Percentiles rank a stretch among this genome's conserved stretches.
These are phyloP conservation scores for Aleiodes testaceus DNA, from an alignment of 2,888 invertebrate species.

Conservation along the genomic window DNA sequence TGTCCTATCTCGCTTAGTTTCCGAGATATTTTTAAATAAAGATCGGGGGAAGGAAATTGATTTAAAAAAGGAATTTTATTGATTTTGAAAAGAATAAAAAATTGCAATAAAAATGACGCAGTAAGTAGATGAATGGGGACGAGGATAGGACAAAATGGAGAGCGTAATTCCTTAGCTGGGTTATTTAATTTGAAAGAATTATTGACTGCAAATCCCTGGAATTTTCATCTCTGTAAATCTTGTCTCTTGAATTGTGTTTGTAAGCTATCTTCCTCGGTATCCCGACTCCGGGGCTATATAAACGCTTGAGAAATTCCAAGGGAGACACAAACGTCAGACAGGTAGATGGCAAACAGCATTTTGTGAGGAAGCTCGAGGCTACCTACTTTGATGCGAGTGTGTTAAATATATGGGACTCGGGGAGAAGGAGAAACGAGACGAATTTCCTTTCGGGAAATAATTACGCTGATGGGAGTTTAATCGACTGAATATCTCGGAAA, in stretches of 20 bases:
- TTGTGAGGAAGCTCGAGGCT: conserved; percentile 58
- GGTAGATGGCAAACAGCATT: conserved; percentile 62
- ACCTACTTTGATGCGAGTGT: conserved; percentile 44
- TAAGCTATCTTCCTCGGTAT: conserved; percentile 3
- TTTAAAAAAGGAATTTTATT: conserved; percentile 8
- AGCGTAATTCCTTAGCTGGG: neutral
- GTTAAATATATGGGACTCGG: conserved; percentile 1
- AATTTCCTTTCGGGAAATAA: too few relatives aligned
- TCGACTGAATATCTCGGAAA: too few relatives aligned
- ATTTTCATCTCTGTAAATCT: conserved; percentile 29
- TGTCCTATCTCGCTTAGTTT: too few relatives aligned
- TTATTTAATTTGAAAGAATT: conserved; percentile 20
- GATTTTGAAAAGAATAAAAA: conserved; percentile 1
- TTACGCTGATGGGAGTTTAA: too few relatives aligned
- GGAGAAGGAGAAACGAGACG: too few relatives aligned
- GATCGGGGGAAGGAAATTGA: too few relatives aligned
- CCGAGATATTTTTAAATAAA: too few relatives aligned
- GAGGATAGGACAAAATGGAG: too few relatives aligned
- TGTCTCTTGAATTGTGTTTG: conserved; percentile 9
- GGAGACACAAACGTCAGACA: conserved; percentile 55
- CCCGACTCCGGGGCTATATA: conserved; percentile 7
- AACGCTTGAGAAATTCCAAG: conserved; percentile 50
- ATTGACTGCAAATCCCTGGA: conserved; percentile 11
- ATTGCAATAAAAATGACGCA: neutral
- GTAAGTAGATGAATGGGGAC: neutral